Evolutionary conservation across 30 jellyfish, hydroid and myxozoan genomes (phyloP), one percentile per base, ranked within the genome.

Genomic region (Chironex yamaguchii): DNA sequence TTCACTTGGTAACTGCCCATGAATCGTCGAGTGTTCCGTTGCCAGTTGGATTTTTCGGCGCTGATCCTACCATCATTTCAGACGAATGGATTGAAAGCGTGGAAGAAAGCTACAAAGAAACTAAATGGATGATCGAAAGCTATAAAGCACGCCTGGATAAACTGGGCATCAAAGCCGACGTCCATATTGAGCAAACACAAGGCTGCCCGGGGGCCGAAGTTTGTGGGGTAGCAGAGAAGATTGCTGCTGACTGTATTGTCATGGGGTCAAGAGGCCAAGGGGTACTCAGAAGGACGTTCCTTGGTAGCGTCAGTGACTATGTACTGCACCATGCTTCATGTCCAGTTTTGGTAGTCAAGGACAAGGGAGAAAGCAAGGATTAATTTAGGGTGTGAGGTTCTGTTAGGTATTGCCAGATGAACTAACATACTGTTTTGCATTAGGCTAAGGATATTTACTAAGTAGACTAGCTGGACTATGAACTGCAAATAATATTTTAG

Each of bases 191-290:
- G 64, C 77, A 89, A 22, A 66, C 92, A 32, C 93, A 82, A 51
- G 93, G 93, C 29, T 27, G 90, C 28, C 90, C 97, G 13, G 97
- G 97, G 20, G 62, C 89, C n/a, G 93, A 80, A 54, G 85, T 91
- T 36, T 83, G 95, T 72, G 73, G 71, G 52, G 2, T 91, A 25
- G 96, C 94, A 0, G 77, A 79, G 12, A 91, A 91, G 71, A 48
- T 58, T 21, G 68, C 72, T 9, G 98, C 96, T 3, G 93, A 85
- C 32, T 72, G 87, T 27, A 62, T 85, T 34, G 91, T 91, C 24
- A 52, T 91, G 89, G 98, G 98, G n/a, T 87, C 93, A 53, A 86
- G 98, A 75, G 98, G 98, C 53, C 79, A 82, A 23, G 98, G 98
- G 31, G 81, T 92, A 3, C 88, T 91, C 58, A 29, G 93, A 17